Evolutionary conservation across 2,888 invertebrate genomes (phyloP), one percentile per base, ranked within the genome.

Genomic region (Orchesellides sinensis): DNA sequence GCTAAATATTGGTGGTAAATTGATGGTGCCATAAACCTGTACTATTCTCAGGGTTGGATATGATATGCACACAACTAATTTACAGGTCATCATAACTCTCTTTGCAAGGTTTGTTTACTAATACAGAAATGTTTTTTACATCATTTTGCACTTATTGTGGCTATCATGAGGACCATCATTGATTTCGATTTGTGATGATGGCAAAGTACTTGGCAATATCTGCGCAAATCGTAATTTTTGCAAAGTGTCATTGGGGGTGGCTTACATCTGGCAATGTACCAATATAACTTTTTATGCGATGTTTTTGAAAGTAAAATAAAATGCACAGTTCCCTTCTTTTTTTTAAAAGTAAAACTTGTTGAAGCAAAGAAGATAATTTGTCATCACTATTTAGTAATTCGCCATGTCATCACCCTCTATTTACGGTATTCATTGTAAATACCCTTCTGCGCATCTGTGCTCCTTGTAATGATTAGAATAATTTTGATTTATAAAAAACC

Each of bases 121-220:
- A 27, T 6, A 23, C 73, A 32, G 23, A 10, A 12, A 12, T 45
- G 1, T 14, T 74, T 74, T 63, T 52, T 74, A 65, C 77, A 77
- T 77, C 77, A 68, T 77, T 77, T 45, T 69, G 59, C 77, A 77
- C 77, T 77, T 77, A 77, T 77, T 59, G 77, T 59, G 17, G 56
- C 59, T 69, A 77, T 77, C 32, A 77, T 77, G 77, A 77, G 68
- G 23, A 27, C 75, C 52, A 77, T 77, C 59, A 77, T 77, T 59
- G 77, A 77, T 49, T 56, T 45, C 77, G 68, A 77, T 77, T 77
- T 75, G 77, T 61, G 68, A 77, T 77, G 68, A 77, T 77, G 59
- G 56, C 35, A 25, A 68, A 77, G 77, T 68, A 69, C 68, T 66
- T 77, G 56, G 59, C 40, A n/a, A 8, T 29, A 27, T 75, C 66